Conservation (phyloP, 1,140 invertebrate genomes). For the Drosophila sp. region DNA sequence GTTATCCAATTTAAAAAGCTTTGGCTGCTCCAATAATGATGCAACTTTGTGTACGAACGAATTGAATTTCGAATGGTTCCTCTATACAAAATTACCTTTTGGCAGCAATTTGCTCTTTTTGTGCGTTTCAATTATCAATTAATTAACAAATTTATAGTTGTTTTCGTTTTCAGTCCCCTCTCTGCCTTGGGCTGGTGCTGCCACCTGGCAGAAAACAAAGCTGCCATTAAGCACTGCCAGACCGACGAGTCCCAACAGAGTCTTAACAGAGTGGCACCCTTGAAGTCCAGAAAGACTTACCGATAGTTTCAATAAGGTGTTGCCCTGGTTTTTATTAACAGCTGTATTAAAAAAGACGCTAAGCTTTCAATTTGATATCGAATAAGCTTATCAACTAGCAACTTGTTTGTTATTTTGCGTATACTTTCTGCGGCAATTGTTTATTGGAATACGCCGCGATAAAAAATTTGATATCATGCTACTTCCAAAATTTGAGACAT, state of each 20-base stretch:
- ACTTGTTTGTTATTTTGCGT: neutral
- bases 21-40: neutral
- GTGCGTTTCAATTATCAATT: conserved; percentile 32
- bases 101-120: conserved; percentile 37
- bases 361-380: neutral
- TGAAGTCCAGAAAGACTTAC: no score
- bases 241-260: no score
- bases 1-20: conserved; percentile 2
- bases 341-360: neutral
- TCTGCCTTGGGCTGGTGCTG: no score
- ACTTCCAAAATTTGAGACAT: conserved; percentile 4
- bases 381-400: neutral
- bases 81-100: conserved; percentile 39
- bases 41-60: neutral
- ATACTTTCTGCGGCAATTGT: conserved; percentile 7
- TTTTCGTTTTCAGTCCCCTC: conserved; percentile 22
- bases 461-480: conserved; percentile 11
- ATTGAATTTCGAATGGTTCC: neutral
- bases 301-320: no score
- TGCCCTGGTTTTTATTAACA: neutral
- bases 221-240: no score
- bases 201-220: no score
- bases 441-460: conserved; percentile 30
- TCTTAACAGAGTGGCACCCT: no score
- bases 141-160: conserved; percentile 34